Conservation (phyloP, 2,888 invertebrate species). For the Megastigmus dorsalis region DNA sequence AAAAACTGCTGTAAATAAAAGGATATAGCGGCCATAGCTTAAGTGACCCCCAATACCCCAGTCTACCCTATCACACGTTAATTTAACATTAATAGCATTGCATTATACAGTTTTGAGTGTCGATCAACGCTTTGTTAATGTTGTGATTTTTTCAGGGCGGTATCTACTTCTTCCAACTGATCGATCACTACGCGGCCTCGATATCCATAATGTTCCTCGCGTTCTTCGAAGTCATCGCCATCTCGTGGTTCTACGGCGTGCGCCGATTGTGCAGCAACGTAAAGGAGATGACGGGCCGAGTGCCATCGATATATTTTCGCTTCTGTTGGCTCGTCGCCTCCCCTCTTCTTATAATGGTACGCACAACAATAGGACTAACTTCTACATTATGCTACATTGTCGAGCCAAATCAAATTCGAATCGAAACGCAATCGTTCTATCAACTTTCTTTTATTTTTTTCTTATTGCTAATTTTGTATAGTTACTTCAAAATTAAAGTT, state of each 20-base stretch:
- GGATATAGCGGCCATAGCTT: no score
- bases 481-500: no score
- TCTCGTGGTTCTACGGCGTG: conserved; percentile 94
- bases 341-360: conserved; percentile 85
- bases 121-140: background rate
- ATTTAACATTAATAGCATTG: conserved; percentile 21
- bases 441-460: no score
- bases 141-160: conserved; percentile 80
- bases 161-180: conserved; percentile 92
- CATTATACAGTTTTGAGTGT: conserved; percentile 2
- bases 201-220: conserved; percentile 94
- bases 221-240: conserved; percentile 93
- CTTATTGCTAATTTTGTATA: no score
- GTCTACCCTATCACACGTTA: background rate
- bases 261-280: conserved; percentile 87
- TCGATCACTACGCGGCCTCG: conserved; percentile 95
- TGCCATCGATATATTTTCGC: conserved; percentile 87
- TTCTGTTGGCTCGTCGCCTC: conserved; percentile 90
- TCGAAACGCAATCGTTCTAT: no score
- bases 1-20: background rate
- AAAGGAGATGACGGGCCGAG: conserved; percentile 90
- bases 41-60: no score
- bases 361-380: no score
- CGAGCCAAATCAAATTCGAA: no score
- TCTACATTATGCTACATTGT: no score